Evolutionary conservation across 2,888 invertebrate genomes (phyloP).

Genomic region (Syritta pipiens): DNA sequence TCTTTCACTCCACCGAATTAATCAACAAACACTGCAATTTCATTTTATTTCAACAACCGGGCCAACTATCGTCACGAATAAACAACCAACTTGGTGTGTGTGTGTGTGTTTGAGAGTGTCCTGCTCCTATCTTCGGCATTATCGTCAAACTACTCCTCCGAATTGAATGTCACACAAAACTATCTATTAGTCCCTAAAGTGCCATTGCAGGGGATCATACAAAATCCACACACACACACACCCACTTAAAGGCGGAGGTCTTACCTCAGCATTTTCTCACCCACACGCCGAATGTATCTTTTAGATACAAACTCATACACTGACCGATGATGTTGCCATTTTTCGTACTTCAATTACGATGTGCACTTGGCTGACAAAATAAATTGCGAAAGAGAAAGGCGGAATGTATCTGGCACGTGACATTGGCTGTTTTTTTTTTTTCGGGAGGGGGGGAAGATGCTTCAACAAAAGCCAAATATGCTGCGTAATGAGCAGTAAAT

Average conservation of each 20-base stretch:
- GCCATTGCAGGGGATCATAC: slow-evolving; percentile 24
- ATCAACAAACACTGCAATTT: slow-evolving; percentile 20
- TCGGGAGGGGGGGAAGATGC: background rate
- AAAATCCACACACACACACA: slow-evolving; percentile 15
- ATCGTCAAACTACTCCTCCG: background rate
- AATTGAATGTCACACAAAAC: slow-evolving; percentile 39
- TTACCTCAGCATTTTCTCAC: slow-evolving; percentile 26
- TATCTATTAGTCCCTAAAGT: slow-evolving; percentile 51
- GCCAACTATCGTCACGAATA: background rate
- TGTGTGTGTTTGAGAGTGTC: background rate
- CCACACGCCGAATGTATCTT: background rate
- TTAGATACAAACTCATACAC: background rate
- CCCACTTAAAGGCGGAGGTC: background rate
- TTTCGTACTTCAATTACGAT: slow-evolving; percentile 41
- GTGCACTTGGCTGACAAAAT: slow-evolving; percentile 31
- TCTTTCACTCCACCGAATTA: too few relatives aligned
- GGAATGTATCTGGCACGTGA: slow-evolving; percentile 19
- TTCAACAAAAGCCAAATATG: slow-evolving; percentile 28
- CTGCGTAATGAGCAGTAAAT: slow-evolving; percentile 58
- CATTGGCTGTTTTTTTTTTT: background rate
- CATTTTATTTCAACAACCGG: slow-evolving; percentile 6
- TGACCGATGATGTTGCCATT: slow-evolving; percentile 30
- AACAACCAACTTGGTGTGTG: background rate
- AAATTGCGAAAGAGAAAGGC: too few relatives aligned
- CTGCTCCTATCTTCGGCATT: background rate